Evolutionary conservation across 1,140 invertebrate genomes (phyloP).

Genomic region (Apolygus lucorum): DNA sequence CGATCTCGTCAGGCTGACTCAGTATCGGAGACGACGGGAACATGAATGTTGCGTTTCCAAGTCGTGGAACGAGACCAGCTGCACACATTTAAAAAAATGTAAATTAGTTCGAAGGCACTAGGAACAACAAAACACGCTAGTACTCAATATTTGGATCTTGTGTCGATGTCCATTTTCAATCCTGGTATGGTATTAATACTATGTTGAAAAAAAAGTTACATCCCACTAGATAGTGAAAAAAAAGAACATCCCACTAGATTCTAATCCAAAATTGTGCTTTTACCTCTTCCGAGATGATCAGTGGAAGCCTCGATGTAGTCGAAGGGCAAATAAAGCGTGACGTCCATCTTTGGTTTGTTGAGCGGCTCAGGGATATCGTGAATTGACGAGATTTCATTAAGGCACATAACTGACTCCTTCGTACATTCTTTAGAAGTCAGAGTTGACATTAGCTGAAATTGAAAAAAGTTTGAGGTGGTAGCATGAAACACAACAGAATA

Average conservation of each 20-base stretch:
- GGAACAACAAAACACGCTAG: too few relatives aligned
- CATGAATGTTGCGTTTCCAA: constrained; percentile 57
- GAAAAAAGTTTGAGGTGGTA: too few relatives aligned
- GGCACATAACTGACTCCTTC: background rate
- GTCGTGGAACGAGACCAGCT: constrained; percentile 41
- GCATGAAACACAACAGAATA: too few relatives aligned
- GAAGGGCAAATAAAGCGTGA: constrained; percentile 53
- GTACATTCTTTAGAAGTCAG: background rate
- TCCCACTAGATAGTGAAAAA: too few relatives aligned
- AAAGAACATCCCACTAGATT: too few relatives aligned
- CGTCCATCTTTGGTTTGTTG: constrained; percentile 40
- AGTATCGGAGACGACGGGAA: constrained; percentile 59
- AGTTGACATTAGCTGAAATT: background rate
- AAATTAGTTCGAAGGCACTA: too few relatives aligned
- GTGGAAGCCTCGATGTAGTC: constrained; percentile 28
- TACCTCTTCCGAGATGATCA: background rate
- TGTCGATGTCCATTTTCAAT: background rate
- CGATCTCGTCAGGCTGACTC: constrained; percentile 49
- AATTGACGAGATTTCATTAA: constrained; percentile 22
- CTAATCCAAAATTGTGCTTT: too few relatives aligned
- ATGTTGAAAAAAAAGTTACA: too few relatives aligned
- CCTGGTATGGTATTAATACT: background rate
- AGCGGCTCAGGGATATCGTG: constrained; percentile 31
- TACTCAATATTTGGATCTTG: too few relatives aligned
- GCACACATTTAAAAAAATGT: constrained; percentile 25